Evolutionary conservation across 2,113 vertebrate genomes (phyloP).

Genomic region (Salvelinus fontinalis): DNA sequence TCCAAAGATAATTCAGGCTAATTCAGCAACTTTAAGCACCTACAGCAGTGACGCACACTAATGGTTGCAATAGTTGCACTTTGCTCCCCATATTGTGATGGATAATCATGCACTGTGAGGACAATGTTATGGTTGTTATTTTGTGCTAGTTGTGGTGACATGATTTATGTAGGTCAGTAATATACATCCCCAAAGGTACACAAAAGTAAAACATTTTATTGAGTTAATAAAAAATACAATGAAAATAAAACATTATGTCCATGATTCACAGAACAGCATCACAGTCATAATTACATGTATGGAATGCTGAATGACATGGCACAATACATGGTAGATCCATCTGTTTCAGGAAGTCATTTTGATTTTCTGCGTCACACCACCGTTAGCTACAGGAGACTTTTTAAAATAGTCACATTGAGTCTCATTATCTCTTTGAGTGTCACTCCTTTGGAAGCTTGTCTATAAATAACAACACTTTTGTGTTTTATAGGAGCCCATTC

Average conservation of each 20-base stretch:
- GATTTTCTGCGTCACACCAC: neutral
- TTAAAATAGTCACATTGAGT: slow-evolving; percentile 6
- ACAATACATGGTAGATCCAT: neutral
- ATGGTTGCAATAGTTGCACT: neutral
- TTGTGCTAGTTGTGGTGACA: neutral
- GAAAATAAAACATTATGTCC: neutral
- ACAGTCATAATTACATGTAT: neutral
- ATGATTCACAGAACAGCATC: neutral
- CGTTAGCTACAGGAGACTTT: slow-evolving; percentile 10
- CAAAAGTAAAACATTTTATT: slow-evolving; percentile 24
- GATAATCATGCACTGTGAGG: too few species aligned
- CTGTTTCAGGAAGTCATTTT: neutral
- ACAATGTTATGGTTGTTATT: neutral
- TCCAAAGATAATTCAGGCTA: too few species aligned
- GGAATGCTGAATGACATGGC: neutral
- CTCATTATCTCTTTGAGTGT: neutral
- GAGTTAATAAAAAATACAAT: slow-evolving; percentile 9
- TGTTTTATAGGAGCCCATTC: slow-evolving; percentile 24
- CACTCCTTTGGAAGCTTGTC: slow-evolving; percentile 29
- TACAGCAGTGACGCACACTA: too few species aligned
- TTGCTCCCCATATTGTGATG: neutral
- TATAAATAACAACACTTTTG: slow-evolving; percentile 32
- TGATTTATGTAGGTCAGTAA: neutral
- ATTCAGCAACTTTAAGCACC: too few species aligned
- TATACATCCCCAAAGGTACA: slow-evolving; percentile 9